Evolutionary conservation across 1,140 invertebrate species (phyloP).

Genomic region (Drosophila albomicans): DNA sequence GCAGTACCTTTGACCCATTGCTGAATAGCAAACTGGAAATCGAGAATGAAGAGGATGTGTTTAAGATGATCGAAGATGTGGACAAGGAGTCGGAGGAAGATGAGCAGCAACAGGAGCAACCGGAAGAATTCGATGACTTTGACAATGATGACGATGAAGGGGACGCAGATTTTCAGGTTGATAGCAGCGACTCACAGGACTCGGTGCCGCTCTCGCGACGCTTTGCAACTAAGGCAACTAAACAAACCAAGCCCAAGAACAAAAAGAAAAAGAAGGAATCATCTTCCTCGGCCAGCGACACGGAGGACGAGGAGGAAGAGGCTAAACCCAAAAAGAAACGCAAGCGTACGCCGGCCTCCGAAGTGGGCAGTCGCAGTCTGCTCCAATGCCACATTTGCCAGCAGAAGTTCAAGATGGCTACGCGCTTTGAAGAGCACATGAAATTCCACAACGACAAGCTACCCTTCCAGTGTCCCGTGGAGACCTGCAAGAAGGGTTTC

Average conservation of each 20-base stretch:
- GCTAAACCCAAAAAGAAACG: slow-evolving; percentile 51
- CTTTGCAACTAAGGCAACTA: not conserved
- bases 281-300: slow-evolving; percentile 32
- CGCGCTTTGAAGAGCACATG: slow-evolving; percentile 76
- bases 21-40: slow-evolving; percentile 69
- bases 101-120: slow-evolving; percentile 33
- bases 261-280: slow-evolving; percentile 13
- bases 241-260: slow-evolving; percentile 25
- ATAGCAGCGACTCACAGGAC: slow-evolving; percentile 72
- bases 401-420: slow-evolving; percentile 72
- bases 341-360: slow-evolving; percentile 49
- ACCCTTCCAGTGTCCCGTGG: slow-evolving; percentile 75
- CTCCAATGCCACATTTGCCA: slow-evolving; percentile 81
- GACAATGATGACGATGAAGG: slow-evolving; percentile 43
- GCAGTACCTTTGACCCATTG: not conserved
- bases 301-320: slow-evolving; percentile 28
- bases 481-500: slow-evolving; percentile 74
- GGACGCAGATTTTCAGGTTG: slow-evolving; percentile 48
- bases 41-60: slow-evolving; percentile 78
- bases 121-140: slow-evolving; percentile 39
- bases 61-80: slow-evolving; percentile 74
- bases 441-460: slow-evolving; percentile 74
- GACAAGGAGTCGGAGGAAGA: slow-evolving; percentile 70
- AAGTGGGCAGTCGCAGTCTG: slow-evolving; percentile 46
- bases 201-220: slow-evolving; percentile 60